phyloP scores from a whole-genome alignment of 2,113 vertebrate species.

The Uropsilus gracilis region DNA sequence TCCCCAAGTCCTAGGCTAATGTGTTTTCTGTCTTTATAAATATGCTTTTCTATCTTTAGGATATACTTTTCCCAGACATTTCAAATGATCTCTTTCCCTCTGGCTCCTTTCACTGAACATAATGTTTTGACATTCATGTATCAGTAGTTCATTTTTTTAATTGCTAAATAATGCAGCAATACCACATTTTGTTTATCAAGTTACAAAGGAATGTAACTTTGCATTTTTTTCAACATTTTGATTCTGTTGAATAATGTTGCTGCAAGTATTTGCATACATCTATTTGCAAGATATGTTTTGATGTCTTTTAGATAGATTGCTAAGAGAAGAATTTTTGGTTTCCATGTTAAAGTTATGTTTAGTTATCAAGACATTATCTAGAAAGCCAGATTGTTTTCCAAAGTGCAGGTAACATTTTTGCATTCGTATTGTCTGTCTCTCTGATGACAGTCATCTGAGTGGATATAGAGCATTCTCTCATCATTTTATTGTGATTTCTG shows the following conservation, averaged over 20 bases:
- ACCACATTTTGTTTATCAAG: background rate
- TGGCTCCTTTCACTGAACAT: background rate
- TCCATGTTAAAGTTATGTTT: background rate
- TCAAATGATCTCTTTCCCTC: background rate
- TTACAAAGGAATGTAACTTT: background rate
- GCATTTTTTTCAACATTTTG: background rate
- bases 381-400: background rate
- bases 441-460: background rate
- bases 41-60: background rate
- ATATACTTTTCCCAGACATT: background rate
- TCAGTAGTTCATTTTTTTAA: background rate
- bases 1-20: background rate
- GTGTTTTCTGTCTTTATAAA: background rate
- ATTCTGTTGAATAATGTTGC: background rate
- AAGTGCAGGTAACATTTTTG: background rate
- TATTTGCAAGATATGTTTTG: background rate
- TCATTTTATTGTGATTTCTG: background rate
- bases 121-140: background rate
- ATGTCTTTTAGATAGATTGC: background rate
- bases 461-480: background rate
- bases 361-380: background rate
- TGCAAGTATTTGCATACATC: background rate
- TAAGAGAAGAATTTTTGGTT: background rate
- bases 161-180: background rate
- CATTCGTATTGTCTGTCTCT: background rate